A percentile compares a stretch with the other conserved stretches of the same genome.
These are phyloP conservation scores for Bos javanicus DNA, from an alignment of 2,113 vertebrate species.

Conservation along the genomic window DNA sequence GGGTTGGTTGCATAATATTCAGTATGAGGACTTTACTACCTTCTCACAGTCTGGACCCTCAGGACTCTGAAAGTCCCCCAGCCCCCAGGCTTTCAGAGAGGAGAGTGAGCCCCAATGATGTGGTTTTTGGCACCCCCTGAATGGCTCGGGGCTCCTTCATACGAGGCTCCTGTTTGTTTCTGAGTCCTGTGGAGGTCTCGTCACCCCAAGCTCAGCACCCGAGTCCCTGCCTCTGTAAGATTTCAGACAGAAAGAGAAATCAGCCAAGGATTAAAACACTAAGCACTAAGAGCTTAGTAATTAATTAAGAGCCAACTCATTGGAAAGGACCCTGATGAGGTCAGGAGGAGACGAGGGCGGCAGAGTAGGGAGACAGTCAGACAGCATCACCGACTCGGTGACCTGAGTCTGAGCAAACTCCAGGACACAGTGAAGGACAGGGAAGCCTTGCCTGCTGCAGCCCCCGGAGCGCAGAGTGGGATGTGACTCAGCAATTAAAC, in stretches of 20 bases:
- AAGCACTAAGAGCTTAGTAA: not conserved
- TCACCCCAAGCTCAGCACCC: not conserved
- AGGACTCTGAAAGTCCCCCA: not conserved
- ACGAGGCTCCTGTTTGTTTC: fast-evolving
- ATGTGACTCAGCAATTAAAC: fast-evolving
- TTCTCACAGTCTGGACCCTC: not conserved
- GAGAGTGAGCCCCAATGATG: fast-evolving
- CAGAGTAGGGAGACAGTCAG: not conserved
- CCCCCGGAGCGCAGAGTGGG: not conserved
- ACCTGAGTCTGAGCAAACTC: not conserved
- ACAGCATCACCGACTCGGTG: not conserved
- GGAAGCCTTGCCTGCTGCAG: not conserved
- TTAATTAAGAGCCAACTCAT: not conserved
- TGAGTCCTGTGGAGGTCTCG: fast-evolving
- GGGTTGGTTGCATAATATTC: not conserved
- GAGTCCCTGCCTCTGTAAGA: not conserved
- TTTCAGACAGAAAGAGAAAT: not conserved
- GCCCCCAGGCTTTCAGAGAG: not conserved
- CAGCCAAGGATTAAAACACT: not conserved
- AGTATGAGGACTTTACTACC: not conserved
- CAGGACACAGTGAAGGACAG: not conserved
- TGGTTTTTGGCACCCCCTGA: fast-evolving
- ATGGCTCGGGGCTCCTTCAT: not conserved
- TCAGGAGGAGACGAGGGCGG: not conserved
- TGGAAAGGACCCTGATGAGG: not conserved